Evolutionary conservation across 1,140 invertebrate species (phyloP), one percentile per base, ranked within the genome.

Genomic region (Scylla paramamosain): DNA sequence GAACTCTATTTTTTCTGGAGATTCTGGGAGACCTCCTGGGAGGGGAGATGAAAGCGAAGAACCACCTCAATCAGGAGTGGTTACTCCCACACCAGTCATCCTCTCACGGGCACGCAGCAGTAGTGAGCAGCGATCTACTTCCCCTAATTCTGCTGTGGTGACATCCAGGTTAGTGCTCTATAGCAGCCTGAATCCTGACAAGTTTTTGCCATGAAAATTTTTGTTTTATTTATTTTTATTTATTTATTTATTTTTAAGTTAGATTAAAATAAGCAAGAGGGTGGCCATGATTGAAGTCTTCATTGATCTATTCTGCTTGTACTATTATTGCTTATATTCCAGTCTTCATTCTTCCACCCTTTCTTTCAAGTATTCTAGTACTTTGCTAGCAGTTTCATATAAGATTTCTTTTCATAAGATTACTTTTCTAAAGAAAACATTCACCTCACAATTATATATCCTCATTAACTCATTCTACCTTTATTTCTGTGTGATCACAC

Each of bases 101-200:
- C 91, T 95, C 28, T 95, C 94, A 6, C 77, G 94, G 20, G 91
- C 94, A 0, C 94, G 94, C 28, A 95, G 94, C 52, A 95, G 87
- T 48, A 95, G 94, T 48, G 94, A 95, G 84, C 91, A 95, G 91
- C 91, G 94, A 6, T 87, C 94, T n/a, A 95, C 94, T 14, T 95
- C 94, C 8, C 94, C 94, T 20, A 95, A 93, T 45, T 84, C 94
- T 48, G n/a, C 94, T 25, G 91, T 89, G 25, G 87, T 25, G 28
- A 89, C 84, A 4, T 77, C 91, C 48, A 95, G 94, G 94, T 95
- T 45, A 83, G 83, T 48, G 8, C n/a, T 77, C 28, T 10, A 6
- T 28, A 16, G 31, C 20, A 28, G 0, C 29, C 29, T 82, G 4
- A 82, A 83, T 39, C 39, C 8, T 46, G 14, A 8, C 39, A 29